Evolutionary conservation across 1,140 invertebrate species (phyloP), one percentile per base, ranked within the genome.

Genomic region (Bathynomus jamesi): DNA sequence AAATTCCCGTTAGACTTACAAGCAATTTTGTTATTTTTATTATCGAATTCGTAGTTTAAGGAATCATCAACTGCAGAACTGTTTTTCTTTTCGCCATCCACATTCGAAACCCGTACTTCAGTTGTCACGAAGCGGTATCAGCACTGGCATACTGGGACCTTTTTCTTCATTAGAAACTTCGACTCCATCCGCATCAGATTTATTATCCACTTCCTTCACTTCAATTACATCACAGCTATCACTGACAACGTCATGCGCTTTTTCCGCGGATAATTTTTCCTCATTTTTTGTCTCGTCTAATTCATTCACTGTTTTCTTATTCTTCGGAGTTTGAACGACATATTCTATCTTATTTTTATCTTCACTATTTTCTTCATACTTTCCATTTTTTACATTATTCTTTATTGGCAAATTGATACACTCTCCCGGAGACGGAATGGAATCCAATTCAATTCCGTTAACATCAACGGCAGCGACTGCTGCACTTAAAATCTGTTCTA

Each of bases 401-500:
- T 53, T 53, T 2, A 53, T 1, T 5, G 40, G 2, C 13, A 53
- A 1, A 17, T 53, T 21, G 21, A 53, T n/a, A n/a, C n/a, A n/a
- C n/a, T 62, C 28, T 60, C 46, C 61, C 21, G 74, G 66, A 17
- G 70, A 69, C 2, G 69, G 66, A 11, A 69, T n/a, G 17, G 60
- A 53, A 46, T 65, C 27, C 10, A 31, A 3, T 7, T 40, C 64
- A 3, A 72, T n/a, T 46, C 71, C 65, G 17, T 73, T 69, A 7
- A 71, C 67, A 32, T 76, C 70, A n/a, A 73, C 75, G 4, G 75
- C 75, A 11, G 71, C 75, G 5, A 76, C 75, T 4, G 75, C 75
- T 17, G 75, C 75, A 46, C 69, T 76, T 21, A 76, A 62, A 25
- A 76, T 76, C 63, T 76, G 71, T 13, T 76, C 75, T 28, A 76